A percentile compares a stretch with the other conserved stretches of the same genome.
These are phyloP conservation scores for Heteronetta atricapilla DNA, from an alignment of 2,113 vertebrate species.

Conservation along the genomic window DNA sequence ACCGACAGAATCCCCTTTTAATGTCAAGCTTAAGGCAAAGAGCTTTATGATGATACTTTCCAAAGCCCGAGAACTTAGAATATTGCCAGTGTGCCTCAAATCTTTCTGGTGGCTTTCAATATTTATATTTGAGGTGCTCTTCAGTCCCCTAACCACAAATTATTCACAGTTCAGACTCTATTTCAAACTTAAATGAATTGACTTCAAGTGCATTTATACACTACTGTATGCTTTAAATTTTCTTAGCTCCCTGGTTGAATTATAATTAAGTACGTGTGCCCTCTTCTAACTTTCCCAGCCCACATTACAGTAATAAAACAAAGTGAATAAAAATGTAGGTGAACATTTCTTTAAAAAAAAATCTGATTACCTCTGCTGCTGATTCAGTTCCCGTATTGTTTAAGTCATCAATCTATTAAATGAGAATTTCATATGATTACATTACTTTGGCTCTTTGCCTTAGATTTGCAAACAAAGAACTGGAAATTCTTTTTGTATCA, in stretches of 20 bases:
- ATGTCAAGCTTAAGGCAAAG: constrained; percentile 58
- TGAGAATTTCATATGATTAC: constrained; percentile 84
- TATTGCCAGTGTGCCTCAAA: not conserved
- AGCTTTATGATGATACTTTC: constrained; percentile 24
- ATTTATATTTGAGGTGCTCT: not conserved
- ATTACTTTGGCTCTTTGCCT: constrained; percentile 75
- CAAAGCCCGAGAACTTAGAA: not conserved
- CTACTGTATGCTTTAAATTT: not conserved
- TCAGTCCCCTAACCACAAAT: not conserved
- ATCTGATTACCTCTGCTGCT: constrained; percentile 83
- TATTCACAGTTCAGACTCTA: not conserved
- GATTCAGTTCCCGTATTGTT: constrained; percentile 83
- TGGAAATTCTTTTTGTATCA: constrained; percentile 62
- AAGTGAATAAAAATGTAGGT: constrained; percentile 71
- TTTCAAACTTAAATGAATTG: not conserved
- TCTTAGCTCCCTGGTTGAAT: not conserved
- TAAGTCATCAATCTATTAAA: constrained; percentile 88
- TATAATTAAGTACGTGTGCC: constrained; percentile 7
- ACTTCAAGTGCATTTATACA: not conserved
- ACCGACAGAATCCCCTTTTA: not conserved
- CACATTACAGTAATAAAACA: constrained; percentile 47
- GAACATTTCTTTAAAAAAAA: constrained; percentile 76
- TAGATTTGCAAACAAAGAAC: constrained; percentile 72
- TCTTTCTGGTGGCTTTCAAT: not conserved
- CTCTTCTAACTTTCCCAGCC: constrained; percentile 13